Evolutionary conservation across 2,888 invertebrate genomes (phyloP).

Genomic region (Automeris io): DNA sequence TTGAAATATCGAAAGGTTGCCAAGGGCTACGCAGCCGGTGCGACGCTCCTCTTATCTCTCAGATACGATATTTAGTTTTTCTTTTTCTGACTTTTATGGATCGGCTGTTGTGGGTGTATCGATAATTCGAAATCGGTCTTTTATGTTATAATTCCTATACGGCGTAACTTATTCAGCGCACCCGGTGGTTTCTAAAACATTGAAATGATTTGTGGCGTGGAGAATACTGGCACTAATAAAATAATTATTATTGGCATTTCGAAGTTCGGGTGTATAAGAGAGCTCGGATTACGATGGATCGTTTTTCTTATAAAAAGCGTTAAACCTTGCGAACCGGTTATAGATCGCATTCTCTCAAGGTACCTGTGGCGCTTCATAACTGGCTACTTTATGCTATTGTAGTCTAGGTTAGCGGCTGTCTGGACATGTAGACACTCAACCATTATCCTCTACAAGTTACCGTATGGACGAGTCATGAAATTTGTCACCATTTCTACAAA

Average conservation of each 20-base stretch:
- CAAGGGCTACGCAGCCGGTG: constrained; percentile 64
- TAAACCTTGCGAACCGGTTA: constrained; percentile 58
- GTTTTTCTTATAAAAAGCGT: constrained; percentile 58
- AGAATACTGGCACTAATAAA: neutral
- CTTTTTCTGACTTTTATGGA: constrained; percentile 71
- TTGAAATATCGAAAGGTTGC: constrained; percentile 69
- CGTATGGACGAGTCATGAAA: constrained; percentile 35
- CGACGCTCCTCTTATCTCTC: constrained; percentile 66
- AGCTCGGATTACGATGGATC: constrained; percentile 38
- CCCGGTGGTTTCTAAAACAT: constrained; percentile 7
- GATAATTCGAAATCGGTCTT: constrained; percentile 64
- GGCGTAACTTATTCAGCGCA: constrained; percentile 12
- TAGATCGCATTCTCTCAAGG: constrained; percentile 49
- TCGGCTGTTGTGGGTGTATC: constrained; percentile 68
- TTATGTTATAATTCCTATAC: constrained; percentile 49
- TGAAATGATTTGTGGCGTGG: constrained; percentile 3
- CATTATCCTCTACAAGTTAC: constrained; percentile 63
- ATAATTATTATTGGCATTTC: constrained; percentile 19
- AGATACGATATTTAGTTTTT: constrained; percentile 68
- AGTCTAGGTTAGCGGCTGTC: constrained; percentile 65
- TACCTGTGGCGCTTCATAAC: constrained; percentile 56
- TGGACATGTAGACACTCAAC: constrained; percentile 50
- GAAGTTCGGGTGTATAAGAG: constrained; percentile 33
- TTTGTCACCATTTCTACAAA: no score
- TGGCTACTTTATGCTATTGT: constrained; percentile 72